A percentile compares a stretch with the other conserved stretches of the same genome.
These are phyloP conservation scores for Porites cylindrica DNA, from an alignment of 92 coral and sea anemone genomes.

Conservation along the genomic window DNA sequence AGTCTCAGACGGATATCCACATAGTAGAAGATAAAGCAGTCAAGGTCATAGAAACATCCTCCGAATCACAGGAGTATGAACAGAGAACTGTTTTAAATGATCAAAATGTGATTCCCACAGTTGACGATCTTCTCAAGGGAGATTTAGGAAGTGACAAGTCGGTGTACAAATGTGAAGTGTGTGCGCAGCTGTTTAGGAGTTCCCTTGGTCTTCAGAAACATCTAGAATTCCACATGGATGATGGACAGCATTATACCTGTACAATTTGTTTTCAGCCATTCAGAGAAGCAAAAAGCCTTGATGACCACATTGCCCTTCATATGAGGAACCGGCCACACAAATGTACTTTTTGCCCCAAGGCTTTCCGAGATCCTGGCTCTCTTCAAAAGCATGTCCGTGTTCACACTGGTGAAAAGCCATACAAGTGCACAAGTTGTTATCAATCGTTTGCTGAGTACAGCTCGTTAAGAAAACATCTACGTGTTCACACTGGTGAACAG, in stretches of 20 bases:
- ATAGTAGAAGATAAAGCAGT: slow-evolving; percentile 8
- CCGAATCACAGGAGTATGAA: slow-evolving; percentile 7
- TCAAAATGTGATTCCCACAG: slow-evolving; percentile 36
- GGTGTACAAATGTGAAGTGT: slow-evolving; percentile 90
- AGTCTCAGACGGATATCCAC: background rate
- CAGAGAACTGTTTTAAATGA: slow-evolving; percentile 17
- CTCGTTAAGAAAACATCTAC: slow-evolving; percentile 91
- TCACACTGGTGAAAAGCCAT: slow-evolving; percentile 98
- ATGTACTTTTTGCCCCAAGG: slow-evolving; percentile 92
- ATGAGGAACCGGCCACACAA: slow-evolving; percentile 94
- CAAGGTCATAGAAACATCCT: slow-evolving; percentile 20
- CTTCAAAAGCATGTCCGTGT: slow-evolving; percentile 97
- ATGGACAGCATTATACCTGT: slow-evolving; percentile 89
- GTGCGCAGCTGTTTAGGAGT: slow-evolving; percentile 93
- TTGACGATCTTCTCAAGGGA: slow-evolving; percentile 59
- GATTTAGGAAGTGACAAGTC: slow-evolving; percentile 61
- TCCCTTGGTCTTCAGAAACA: slow-evolving; percentile 97
- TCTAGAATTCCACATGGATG: slow-evolving; percentile 93
- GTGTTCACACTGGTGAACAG: slow-evolving; percentile 99
- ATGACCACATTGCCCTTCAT: slow-evolving; percentile 85
- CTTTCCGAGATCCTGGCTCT: slow-evolving; percentile 99
- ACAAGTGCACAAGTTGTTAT: slow-evolving; percentile 82
- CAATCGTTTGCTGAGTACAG: slow-evolving; percentile 98
- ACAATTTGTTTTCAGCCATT: slow-evolving; percentile 89
- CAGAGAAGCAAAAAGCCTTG: slow-evolving; percentile 65